Evolutionary conservation across 2,113 vertebrate species (phyloP).

Genomic region (Microtus richardsoni): DNA sequence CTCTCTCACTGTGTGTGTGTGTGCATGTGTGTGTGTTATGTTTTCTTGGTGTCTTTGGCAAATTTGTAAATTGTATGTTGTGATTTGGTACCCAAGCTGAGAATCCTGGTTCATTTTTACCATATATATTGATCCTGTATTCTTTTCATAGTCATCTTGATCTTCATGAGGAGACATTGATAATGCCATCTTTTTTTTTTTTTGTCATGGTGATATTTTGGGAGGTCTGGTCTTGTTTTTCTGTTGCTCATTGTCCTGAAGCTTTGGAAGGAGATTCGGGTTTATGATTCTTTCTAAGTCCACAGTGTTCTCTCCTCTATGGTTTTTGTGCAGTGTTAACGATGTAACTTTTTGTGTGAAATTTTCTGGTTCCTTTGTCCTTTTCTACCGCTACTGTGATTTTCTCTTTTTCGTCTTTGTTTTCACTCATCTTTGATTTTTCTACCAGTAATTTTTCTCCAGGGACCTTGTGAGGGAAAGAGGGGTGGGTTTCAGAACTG

Average conservation of each 20-base stretch:
- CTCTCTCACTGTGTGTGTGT: not conserved
- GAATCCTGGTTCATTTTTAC: not conserved
- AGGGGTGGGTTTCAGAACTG: not conserved
- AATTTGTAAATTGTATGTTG: not conserved
- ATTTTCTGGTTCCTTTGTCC: not conserved
- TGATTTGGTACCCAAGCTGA: not conserved
- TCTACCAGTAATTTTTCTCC: not conserved
- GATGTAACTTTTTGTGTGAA: not conserved
- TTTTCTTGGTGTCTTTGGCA: constrained; percentile 14
- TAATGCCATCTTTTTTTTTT: not conserved
- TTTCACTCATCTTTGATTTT: not conserved
- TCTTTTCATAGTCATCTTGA: not conserved
- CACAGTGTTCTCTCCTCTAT: not conserved
- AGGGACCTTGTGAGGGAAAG: not conserved
- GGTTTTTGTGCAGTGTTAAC: not conserved
- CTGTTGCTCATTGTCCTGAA: not conserved
- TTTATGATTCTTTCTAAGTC: not conserved
- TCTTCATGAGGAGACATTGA: not conserved
- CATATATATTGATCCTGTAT: not conserved
- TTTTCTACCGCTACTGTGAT: not conserved
- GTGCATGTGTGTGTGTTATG: not conserved
- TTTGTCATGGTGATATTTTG: not conserved
- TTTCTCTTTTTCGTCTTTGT: not conserved
- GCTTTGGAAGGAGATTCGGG: not conserved
- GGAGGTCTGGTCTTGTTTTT: not conserved